Evolutionary conservation across 2,113 vertebrate species (phyloP).

Genomic region (Myxocyprinus asiaticus): DNA sequence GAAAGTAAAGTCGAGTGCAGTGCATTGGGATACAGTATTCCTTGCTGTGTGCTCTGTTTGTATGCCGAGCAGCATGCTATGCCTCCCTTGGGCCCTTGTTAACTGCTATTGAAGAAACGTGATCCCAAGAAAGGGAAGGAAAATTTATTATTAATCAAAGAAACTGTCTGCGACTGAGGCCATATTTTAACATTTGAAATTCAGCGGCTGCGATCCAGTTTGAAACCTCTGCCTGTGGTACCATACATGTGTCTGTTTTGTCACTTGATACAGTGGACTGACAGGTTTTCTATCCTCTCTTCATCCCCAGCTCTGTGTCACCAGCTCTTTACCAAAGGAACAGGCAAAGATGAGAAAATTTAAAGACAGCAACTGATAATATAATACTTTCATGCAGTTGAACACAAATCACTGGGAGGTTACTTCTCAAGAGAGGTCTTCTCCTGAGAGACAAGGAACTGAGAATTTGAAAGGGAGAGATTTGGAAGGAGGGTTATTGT

Average conservation of each 20-base stretch:
- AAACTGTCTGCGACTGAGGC: background rate
- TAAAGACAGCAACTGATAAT: conserved; percentile 4
- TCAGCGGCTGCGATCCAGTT: background rate
- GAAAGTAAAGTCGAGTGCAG: too few species aligned
- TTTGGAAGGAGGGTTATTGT: conserved; percentile 2
- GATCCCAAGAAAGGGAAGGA: background rate
- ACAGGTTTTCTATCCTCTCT: conserved; percentile 41
- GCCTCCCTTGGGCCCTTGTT: conserved; percentile 22
- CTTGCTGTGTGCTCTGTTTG: too few species aligned
- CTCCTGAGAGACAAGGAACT: background rate
- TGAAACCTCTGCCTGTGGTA: background rate
- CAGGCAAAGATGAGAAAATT: conserved; percentile 8
- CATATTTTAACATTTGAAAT: background rate
- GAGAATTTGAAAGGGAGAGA: conserved; percentile 34
- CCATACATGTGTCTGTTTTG: conserved; percentile 35
- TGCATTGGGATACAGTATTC: too few species aligned
- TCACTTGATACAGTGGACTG: conserved; percentile 32
- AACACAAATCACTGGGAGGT: conserved; percentile 15
- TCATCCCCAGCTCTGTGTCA: background rate
- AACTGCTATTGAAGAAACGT: background rate
- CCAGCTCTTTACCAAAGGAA: conserved; percentile 32
- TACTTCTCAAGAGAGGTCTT: conserved; percentile 16
- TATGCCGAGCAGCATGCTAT: background rate
- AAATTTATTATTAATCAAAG: conserved; percentile 39
- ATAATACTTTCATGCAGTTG: conserved; percentile 31